Conservation (phyloP, 2,113 vertebrate genomes). For the Agelaius tricolor region DNA sequence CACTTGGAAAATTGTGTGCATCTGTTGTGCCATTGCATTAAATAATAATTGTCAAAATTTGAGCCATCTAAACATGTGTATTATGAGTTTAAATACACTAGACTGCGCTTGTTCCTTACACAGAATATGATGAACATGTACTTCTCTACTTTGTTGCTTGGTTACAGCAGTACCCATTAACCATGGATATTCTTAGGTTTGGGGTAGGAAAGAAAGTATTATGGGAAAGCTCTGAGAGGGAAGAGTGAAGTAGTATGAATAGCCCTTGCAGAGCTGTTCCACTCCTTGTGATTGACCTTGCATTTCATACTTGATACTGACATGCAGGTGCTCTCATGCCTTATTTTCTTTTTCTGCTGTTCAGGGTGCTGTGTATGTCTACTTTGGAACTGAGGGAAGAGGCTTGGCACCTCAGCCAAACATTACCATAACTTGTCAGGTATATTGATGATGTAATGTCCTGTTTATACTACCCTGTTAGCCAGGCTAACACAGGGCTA, state of each 20-base stretch:
- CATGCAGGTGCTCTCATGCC: not conserved
- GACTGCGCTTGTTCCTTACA: not conserved
- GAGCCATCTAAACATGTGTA: not conserved
- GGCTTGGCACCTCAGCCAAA: constrained; percentile 58
- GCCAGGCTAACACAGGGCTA: not conserved
- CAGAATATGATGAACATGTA: not conserved
- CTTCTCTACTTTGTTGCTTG: not conserved
- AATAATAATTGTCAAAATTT: not conserved
- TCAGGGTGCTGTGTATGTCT: constrained; percentile 78
- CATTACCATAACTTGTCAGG: constrained; percentile 73
- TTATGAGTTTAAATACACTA: not conserved
- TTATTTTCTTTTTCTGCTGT: not conserved
- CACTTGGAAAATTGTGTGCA: not conserved
- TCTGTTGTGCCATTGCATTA: not conserved
- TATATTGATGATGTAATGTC: not conserved
- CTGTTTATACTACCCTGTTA: not conserved
- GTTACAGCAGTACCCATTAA: not conserved
- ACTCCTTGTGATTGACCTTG: not conserved
- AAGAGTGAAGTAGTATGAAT: not conserved
- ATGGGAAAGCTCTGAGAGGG: not conserved
- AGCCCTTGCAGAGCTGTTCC: not conserved
- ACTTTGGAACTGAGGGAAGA: constrained; percentile 59
- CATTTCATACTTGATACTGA: not conserved
- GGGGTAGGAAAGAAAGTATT: not conserved
- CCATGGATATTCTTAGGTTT: not conserved